phyloP scores from a whole-genome alignment of 2,113 vertebrate genomes.

The Cephalopterus ornatus region DNA sequence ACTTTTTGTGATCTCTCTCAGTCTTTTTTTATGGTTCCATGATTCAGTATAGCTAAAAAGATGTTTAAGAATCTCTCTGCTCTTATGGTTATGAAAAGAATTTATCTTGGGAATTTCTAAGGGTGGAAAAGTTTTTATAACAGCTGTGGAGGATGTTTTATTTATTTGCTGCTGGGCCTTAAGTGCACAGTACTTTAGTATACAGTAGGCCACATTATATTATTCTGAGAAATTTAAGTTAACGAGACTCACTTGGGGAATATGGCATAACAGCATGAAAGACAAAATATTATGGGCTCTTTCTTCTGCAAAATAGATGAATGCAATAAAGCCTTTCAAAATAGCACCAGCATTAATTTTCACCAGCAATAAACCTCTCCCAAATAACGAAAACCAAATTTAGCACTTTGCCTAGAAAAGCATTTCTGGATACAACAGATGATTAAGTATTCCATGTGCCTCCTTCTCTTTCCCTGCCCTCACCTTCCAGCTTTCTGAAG shows the following conservation, averaged over 20 bases:
- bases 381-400: neutral
- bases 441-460: neutral
- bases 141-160: neutral
- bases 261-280: neutral
- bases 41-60: neutral
- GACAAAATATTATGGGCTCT: neutral
- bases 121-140: neutral
- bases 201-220: neutral
- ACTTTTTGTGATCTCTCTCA: neutral
- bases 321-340: neutral
- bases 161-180: neutral
- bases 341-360: neutral
- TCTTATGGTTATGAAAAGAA: neutral
- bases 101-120: neutral
- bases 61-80: neutral
- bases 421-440: neutral
- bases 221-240: neutral
- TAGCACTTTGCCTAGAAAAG: neutral
- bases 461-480: neutral
- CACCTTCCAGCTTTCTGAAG: neutral
- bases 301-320: neutral
- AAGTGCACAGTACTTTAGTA: neutral
- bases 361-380: neutral
- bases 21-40: neutral
- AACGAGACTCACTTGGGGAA: neutral